Evolutionary conservation across 2,113 vertebrate genomes (phyloP).

Genomic region (Plestiodon gilberti): DNA sequence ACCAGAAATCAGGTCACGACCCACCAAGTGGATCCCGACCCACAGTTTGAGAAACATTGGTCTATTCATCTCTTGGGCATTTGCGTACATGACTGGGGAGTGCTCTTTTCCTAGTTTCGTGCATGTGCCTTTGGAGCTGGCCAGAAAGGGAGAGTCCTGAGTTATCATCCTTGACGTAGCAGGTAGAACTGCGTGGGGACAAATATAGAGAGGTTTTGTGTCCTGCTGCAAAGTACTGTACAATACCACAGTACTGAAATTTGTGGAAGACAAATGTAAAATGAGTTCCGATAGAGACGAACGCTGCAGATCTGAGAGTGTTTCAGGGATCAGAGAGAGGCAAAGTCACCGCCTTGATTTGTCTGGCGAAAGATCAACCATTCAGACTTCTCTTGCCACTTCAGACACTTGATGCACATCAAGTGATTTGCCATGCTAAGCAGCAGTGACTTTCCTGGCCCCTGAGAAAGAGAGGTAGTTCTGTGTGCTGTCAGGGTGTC

Average conservation of each 20-base stretch:
- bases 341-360: slow-evolving; percentile 45
- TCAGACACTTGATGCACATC: slow-evolving; percentile 46
- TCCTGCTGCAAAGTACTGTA: background rate
- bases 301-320: background rate
- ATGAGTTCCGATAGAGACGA: slow-evolving; percentile 28
- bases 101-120: background rate
- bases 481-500: slow-evolving; percentile 44
- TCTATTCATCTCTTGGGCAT: too few species aligned
- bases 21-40: too few species aligned
- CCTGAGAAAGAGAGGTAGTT: slow-evolving; percentile 27
- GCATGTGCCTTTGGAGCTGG: background rate
- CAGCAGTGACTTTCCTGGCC: slow-evolving; percentile 40
- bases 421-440: slow-evolving; percentile 25
- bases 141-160: background rate
- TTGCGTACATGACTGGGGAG: background rate
- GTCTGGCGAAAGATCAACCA: slow-evolving; percentile 1
- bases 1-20: too few species aligned
- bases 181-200: background rate
- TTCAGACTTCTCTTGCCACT: background rate
- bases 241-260: background rate
- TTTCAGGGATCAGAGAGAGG: slow-evolving; percentile 2
- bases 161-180: background rate
- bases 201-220: background rate
- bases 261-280: slow-evolving; percentile 10
- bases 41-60: too few species aligned